Evolutionary conservation across 1,140 invertebrate genomes (phyloP).

Genomic region (Drosophila seguyi): DNA sequence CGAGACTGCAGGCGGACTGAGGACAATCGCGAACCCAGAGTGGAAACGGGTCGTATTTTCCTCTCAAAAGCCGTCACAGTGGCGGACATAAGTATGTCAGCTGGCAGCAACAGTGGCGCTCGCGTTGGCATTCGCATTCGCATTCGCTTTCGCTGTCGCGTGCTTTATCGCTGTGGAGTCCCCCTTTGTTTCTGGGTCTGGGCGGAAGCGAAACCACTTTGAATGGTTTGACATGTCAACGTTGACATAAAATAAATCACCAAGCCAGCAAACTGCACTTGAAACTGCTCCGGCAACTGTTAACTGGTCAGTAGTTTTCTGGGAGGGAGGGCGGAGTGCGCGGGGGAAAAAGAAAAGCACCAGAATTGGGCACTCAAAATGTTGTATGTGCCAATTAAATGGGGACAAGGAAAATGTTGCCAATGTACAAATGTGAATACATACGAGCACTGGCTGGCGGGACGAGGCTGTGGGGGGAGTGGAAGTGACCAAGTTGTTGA

Average conservation of each 20-base stretch:
- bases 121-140: slow-evolving; percentile 1
- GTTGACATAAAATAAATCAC: slow-evolving; percentile 84
- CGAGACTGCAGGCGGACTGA: slow-evolving; percentile 19
- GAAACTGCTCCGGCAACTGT: slow-evolving; percentile 53
- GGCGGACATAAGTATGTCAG: slow-evolving; percentile 54
- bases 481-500: slow-evolving; percentile 38
- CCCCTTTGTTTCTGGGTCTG: slow-evolving; percentile 49
- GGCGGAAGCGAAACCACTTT: slow-evolving; percentile 82
- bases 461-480: not conserved
- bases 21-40: not conserved
- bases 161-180: slow-evolving; percentile 73
- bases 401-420: slow-evolving; percentile 74
- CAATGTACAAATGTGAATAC: slow-evolving; percentile 68
- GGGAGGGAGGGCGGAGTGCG: slow-evolving; percentile 13
- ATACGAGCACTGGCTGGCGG: slow-evolving; percentile 23
- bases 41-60: slow-evolving; percentile 4
- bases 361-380: slow-evolving; percentile 70
- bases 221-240: slow-evolving; percentile 84
- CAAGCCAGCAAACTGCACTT: slow-evolving; percentile 74
- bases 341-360: slow-evolving; percentile 17
- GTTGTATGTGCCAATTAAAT: slow-evolving; percentile 77
- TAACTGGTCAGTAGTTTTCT: slow-evolving; percentile 57
- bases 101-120: slow-evolving; percentile 62
- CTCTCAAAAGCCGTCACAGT: slow-evolving; percentile 36
- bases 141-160: slow-evolving; percentile 41